Conservation (phyloP, 2,888 invertebrate genomes). For the Luffia ferchaultella region DNA sequence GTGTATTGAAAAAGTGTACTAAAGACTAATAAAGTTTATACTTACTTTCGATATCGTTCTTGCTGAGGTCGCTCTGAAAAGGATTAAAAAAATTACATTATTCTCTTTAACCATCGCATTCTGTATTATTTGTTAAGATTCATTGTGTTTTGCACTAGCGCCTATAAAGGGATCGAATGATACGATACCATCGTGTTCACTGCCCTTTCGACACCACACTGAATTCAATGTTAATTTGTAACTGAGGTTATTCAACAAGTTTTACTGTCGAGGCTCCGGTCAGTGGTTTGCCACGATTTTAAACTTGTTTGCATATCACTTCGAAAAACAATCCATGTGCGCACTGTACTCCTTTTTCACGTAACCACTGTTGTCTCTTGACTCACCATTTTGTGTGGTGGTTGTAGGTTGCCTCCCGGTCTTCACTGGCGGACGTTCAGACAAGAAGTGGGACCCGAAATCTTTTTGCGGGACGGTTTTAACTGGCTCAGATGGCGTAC, state of each 20-base stretch:
- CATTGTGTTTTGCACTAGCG: slow-evolving; percentile 2
- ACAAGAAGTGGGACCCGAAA: slow-evolving; percentile 80
- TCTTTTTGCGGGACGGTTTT: slow-evolving; percentile 74
- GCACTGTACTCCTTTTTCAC: slow-evolving; percentile 58
- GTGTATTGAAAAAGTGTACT: too few relatives aligned
- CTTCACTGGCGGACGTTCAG: slow-evolving; percentile 78
- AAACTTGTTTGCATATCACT: slow-evolving; percentile 38
- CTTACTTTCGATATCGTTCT: slow-evolving; percentile 91
- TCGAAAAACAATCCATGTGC: slow-evolving; percentile 39
- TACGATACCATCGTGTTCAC: slow-evolving; percentile 34
- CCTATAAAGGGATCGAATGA: slow-evolving; percentile 13
- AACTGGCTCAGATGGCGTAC: slow-evolving; percentile 79
- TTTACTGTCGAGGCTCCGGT: slow-evolving; percentile 29
- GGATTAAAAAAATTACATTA: slow-evolving; percentile 58
- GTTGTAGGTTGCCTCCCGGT: slow-evolving; percentile 69
- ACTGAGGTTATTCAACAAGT: not conserved
- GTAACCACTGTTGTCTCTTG: slow-evolving; percentile 48
- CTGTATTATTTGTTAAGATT: not conserved
- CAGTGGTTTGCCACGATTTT: slow-evolving; percentile 43
- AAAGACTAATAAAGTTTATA: slow-evolving; percentile 42
- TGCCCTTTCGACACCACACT: slow-evolving; percentile 25
- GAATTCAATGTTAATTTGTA: slow-evolving; percentile 18
- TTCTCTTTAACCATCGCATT: not conserved
- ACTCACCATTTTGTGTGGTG: slow-evolving; percentile 76
- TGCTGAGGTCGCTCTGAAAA: slow-evolving; percentile 86